phyloP scores from a whole-genome alignment of 2,888 invertebrate genomes.

The Blomia tropicalis region DNA sequence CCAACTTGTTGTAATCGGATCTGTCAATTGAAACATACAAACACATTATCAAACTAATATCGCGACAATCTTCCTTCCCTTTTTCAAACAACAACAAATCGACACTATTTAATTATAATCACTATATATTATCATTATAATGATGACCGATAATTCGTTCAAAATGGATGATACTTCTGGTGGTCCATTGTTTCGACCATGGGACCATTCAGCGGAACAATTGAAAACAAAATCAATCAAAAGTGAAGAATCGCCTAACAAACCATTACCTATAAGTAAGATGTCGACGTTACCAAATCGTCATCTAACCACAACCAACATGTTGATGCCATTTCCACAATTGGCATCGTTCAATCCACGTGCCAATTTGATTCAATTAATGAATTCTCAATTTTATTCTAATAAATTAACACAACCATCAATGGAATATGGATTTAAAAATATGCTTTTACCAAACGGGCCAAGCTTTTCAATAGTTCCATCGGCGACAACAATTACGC shows the following conservation, averaged over 20 bases:
- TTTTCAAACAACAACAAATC: neutral
- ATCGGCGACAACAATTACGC: too few relatives aligned
- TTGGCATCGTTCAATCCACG: neutral
- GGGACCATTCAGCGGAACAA: neutral
- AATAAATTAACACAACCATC: too few relatives aligned
- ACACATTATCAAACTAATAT: too few relatives aligned
- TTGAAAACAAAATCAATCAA: neutral
- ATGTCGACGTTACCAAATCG: neutral
- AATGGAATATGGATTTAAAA: too few relatives aligned
- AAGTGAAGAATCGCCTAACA: neutral
- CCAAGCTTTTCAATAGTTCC: too few relatives aligned
- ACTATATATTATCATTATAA: neutral
- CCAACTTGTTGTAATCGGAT: slow-evolving; percentile 7
- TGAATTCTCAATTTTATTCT: neutral
- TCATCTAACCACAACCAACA: neutral
- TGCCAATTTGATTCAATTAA: neutral
- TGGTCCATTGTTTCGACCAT: slow-evolving; percentile 4
- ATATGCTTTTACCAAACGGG: too few relatives aligned
- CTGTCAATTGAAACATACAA: too few relatives aligned
- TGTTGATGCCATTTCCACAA: neutral
- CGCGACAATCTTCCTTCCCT: too few relatives aligned
- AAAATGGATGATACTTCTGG: neutral
- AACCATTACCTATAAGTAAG: neutral
- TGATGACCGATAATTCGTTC: neutral
- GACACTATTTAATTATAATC: neutral